Evolutionary conservation across 1,140 invertebrate genomes (phyloP).

Genomic region (Rhopalosiphum padi): DNA sequence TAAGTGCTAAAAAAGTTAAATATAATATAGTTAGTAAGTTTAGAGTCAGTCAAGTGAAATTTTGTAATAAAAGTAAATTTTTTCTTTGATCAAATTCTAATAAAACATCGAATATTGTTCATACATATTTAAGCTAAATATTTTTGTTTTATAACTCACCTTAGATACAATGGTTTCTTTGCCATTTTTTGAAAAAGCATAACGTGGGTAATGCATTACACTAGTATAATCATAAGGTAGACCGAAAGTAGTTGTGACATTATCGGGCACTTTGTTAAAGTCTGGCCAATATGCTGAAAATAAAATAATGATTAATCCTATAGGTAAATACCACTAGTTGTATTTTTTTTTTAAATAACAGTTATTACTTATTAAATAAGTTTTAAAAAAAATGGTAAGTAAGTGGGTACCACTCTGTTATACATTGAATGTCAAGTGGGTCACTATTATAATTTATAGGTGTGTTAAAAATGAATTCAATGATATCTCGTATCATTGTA

Average conservation of each 20-base stretch:
- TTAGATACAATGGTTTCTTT: constrained; percentile 73
- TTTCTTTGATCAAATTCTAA: background rate
- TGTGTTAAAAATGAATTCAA: no score
- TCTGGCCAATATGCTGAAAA: constrained; percentile 70
- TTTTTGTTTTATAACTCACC: constrained; percentile 63
- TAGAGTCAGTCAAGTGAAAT: background rate
- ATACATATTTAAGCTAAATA: background rate
- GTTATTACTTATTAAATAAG: background rate
- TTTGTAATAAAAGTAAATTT: background rate
- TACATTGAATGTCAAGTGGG: no score
- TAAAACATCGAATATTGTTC: background rate
- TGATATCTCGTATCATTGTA: no score
- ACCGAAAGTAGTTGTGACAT: constrained; percentile 59
- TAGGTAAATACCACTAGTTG: background rate
- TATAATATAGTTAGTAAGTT: background rate
- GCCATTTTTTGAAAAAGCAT: constrained; percentile 78
- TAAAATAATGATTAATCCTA: background rate
- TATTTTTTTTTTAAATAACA: background rate
- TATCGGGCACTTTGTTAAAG: constrained; percentile 71
- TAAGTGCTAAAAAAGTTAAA: background rate
- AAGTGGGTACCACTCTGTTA: no score
- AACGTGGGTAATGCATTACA: constrained; percentile 84
- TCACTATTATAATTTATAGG: no score
- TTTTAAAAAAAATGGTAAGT: background rate
- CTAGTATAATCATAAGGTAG: constrained; percentile 77